These are phyloP conservation scores for Antheraea assamensis DNA, from an alignment of 2,888 invertebrate species.

Conservation along the genomic window DNA sequence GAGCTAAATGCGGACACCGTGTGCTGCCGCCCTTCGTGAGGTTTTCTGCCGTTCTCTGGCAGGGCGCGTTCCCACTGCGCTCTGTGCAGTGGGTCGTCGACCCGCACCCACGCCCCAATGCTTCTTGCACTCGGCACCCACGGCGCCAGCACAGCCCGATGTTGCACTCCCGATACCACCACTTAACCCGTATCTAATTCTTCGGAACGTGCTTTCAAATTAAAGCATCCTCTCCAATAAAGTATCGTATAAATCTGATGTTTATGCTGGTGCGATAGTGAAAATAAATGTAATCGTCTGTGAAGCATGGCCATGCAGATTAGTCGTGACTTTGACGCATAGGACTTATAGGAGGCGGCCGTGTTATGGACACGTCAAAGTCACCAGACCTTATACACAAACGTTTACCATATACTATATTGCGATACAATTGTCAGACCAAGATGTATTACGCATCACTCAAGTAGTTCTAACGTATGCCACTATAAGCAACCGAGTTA, in stretches of 20 bases:
- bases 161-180: slow-evolving; percentile 17
- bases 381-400: slow-evolving; percentile 53
- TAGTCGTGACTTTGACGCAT: not conserved
- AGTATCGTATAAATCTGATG: not conserved
- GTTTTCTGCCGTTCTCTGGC: slow-evolving; percentile 75
- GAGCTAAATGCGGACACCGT: slow-evolving; percentile 80
- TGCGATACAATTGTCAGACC: slow-evolving; percentile 37
- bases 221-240: not conserved
- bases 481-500: slow-evolving; percentile 34
- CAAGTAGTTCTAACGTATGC: slow-evolving; percentile 51
- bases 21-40: slow-evolving; percentile 80
- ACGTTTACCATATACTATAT: slow-evolving; percentile 44
- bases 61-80: slow-evolving; percentile 63
- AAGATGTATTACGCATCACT: slow-evolving; percentile 70
- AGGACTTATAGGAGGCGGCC: not conserved
- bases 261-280: not conserved
- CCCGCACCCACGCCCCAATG: slow-evolving; percentile 66
- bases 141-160: slow-evolving; percentile 26
- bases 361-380: not conserved
- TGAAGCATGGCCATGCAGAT: not conserved
- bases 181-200: slow-evolving; percentile 21
- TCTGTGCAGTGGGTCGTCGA: slow-evolving; percentile 73
- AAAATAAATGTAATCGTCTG: not conserved
- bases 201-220: slow-evolving; percentile 17
- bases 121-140: slow-evolving; percentile 69